A percentile compares a stretch with the other conserved stretches of the same genome.
These are phyloP conservation scores for Endomychus coccineus DNA, from an alignment of 2,888 invertebrate genomes.

Conservation along the genomic window DNA sequence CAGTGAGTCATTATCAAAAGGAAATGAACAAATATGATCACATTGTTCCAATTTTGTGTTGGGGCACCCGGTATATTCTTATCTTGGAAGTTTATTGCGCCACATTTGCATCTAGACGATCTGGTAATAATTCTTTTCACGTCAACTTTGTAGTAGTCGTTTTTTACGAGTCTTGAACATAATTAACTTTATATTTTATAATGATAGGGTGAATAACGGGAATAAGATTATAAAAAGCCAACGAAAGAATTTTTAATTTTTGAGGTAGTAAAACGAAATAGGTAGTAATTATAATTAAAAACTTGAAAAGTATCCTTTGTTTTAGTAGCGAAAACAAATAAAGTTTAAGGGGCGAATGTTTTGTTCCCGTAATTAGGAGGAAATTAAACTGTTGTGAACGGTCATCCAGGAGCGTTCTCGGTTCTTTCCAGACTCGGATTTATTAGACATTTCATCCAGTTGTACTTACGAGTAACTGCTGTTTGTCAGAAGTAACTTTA, in stretches of 20 bases:
- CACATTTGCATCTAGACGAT: no score
- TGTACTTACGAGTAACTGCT: no score
- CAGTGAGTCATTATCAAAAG: no score
- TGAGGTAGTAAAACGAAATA: conserved; percentile 42
- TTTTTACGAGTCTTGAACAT: conserved; percentile 22
- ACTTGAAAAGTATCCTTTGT: conserved; percentile 44
- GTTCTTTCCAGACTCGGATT: conserved; percentile 34
- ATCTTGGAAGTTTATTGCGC: no score
- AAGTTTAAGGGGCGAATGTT: conserved; percentile 39
- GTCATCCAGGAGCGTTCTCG: conserved; percentile 34
- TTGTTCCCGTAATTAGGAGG: conserved; percentile 43
- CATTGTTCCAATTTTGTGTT: no score
- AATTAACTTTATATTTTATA: conserved; percentile 36
- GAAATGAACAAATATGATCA: no score
- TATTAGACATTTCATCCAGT: conserved; percentile 33
- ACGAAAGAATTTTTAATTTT: conserved; percentile 40
- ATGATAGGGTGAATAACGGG: conserved; percentile 32
- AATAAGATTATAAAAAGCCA: conserved; percentile 30
- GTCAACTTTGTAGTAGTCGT: conserved; percentile 24
- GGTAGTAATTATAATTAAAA: conserved; percentile 45
- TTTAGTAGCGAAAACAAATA: conserved; percentile 41
- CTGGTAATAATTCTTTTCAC: no score
- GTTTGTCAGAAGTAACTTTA: no score
- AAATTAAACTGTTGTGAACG: conserved; percentile 40
- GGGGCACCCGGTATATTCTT: no score